These are phyloP conservation scores for Leptopterna dolabrata DNA, from an alignment of 2,888 invertebrate genomes.

Conservation along the genomic window DNA sequence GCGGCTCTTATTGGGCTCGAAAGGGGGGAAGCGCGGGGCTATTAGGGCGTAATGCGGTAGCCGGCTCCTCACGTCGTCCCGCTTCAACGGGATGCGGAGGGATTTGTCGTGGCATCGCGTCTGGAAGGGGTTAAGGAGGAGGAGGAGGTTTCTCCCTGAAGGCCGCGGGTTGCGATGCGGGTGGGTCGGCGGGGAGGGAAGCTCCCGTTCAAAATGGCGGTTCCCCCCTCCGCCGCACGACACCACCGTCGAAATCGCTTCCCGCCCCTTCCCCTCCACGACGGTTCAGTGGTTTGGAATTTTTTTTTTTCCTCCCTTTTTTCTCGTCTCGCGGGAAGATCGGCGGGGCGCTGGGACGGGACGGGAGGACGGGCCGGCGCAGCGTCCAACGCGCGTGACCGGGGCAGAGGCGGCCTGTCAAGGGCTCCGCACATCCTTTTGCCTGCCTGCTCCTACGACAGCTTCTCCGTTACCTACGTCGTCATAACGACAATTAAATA, in stretches of 20 bases:
- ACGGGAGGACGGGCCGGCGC: background rate
- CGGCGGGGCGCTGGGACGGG: no score
- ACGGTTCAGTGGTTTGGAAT: background rate
- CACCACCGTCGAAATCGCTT: background rate
- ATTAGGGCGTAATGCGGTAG: slow-evolving; percentile 48
- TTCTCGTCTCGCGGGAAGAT: no score
- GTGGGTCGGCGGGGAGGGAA: background rate
- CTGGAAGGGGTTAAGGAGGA: background rate
- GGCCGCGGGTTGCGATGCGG: slow-evolving; percentile 6
- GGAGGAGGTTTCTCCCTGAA: background rate
- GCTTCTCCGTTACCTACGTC: no score
- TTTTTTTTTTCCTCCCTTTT: no score
- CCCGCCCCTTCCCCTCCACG: background rate
- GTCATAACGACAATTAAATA: no score
- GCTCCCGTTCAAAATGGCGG: slow-evolving; percentile 45
- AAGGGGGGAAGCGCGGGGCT: background rate
- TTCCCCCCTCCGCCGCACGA: background rate
- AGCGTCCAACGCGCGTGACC: background rate
- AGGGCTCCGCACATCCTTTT: background rate
- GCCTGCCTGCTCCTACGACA: background rate
- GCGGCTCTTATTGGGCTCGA: background rate
- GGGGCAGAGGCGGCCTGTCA: background rate
- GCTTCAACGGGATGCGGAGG: background rate
- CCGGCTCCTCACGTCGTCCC: background rate
- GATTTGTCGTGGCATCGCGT: no score